Percentiles rank a stretch among this genome's conserved stretches.
Evolutionary conservation across 2,888 invertebrate genomes (phyloP).

Genomic region (Drosophila paramelanica): DNA sequence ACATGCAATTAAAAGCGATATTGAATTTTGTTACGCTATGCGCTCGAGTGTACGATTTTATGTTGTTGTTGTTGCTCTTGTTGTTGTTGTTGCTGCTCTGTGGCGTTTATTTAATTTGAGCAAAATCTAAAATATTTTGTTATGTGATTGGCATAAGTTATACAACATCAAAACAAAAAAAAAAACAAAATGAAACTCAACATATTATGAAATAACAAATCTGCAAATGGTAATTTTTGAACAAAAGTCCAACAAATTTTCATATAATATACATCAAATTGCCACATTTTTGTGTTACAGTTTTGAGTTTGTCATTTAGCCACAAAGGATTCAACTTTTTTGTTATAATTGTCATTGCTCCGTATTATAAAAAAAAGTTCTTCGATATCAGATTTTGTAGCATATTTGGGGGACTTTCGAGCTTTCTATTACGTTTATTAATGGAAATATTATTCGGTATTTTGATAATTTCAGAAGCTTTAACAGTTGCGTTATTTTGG

Average conservation of each 20-base stretch:
- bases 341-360: not conserved
- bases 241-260: slow-evolving; percentile 3
- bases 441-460: too few species aligned
- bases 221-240: slow-evolving; percentile 7
- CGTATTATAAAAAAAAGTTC: not conserved
- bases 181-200: slow-evolving; percentile 20
- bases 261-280: slow-evolving; percentile 3
- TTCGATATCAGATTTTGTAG: too few species aligned
- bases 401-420: too few species aligned
- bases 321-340: not conserved
- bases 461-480: not conserved
- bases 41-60: slow-evolving; percentile 71
- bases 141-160: slow-evolving; percentile 77
- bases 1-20: slow-evolving; percentile 81
- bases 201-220: slow-evolving; percentile 43
- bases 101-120: slow-evolving; percentile 77
- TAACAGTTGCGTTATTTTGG: not conserved
- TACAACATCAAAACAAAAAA: slow-evolving; percentile 36
- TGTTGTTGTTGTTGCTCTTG: slow-evolving; percentile 38
- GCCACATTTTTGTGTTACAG: not conserved
- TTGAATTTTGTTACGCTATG: slow-evolving; percentile 80
- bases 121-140: slow-evolving; percentile 74
- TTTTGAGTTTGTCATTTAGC: slow-evolving; percentile 2
- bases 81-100: slow-evolving; percentile 37
- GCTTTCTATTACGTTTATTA: too few species aligned